A percentile compares a stretch with the other conserved stretches of the same genome.
Conservation (phyloP, 37 sponge, comb jelly and placozoan genomes). For the Spongilla lacustris region DNA sequence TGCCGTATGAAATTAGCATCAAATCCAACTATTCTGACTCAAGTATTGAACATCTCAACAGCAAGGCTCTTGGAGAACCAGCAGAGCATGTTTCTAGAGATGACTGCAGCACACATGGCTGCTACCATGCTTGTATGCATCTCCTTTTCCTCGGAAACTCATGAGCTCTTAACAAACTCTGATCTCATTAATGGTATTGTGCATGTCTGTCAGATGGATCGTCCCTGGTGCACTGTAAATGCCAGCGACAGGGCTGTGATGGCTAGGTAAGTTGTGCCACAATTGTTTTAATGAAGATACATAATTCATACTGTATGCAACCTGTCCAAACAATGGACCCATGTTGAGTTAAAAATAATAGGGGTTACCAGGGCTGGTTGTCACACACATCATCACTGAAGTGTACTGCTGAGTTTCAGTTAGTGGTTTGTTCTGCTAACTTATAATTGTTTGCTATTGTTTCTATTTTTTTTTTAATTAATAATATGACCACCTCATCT, state of each 20-base stretch:
- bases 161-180: neutral
- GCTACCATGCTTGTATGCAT: neutral
- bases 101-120: neutral
- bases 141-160: neutral
- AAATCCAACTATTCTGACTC: neutral
- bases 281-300: no score
- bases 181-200: neutral
- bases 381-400: no score
- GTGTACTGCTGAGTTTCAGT: no score
- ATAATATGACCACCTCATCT: no score
- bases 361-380: no score
- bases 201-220: neutral
- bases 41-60: neutral
- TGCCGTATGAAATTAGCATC: neutral
- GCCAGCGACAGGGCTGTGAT: neutral
- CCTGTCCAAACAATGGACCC: no score
- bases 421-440: no score
- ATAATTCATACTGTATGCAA: no score
- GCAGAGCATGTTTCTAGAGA: neutral
- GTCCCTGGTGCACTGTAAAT: neutral
- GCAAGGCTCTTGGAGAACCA: neutral
- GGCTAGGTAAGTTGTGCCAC: neutral
- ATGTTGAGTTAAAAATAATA: no score
- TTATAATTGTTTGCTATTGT: no score
- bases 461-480: no score